A percentile compares a stretch with the other conserved stretches of the same genome.
phyloP scores from a whole-genome alignment of 1,140 invertebrate genomes.

The Nebria ingens region DNA sequence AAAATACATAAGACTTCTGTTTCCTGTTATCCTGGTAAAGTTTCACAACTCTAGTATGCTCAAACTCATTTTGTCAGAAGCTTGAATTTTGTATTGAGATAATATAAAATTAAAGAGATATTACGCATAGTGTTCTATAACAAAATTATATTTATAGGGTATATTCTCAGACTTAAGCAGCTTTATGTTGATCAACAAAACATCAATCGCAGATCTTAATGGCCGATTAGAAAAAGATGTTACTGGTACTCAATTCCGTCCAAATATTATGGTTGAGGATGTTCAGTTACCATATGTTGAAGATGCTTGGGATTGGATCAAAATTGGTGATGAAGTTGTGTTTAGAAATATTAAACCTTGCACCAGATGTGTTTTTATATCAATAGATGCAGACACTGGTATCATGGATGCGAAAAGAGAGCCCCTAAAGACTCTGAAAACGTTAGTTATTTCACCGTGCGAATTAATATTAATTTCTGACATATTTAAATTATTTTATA shows the following conservation, averaged over 20 bases:
- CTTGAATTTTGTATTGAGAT: too few species aligned
- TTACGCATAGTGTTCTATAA: too few species aligned
- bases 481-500: constrained; percentile 18
- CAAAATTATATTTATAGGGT: constrained; percentile 39
- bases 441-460: constrained; percentile 24
- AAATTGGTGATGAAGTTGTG: constrained; percentile 47
- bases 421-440: constrained; percentile 44
- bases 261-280: constrained; percentile 57
- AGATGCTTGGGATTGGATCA: constrained; percentile 57
- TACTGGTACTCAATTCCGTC: constrained; percentile 47
- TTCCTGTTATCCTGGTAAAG: too few species aligned
- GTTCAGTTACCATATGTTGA: constrained; percentile 44
- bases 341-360: constrained; percentile 55
- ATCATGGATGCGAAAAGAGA: constrained; percentile 39
- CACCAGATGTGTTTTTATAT: constrained; percentile 48
- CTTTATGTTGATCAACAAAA: constrained; percentile 49
- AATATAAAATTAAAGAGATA: too few species aligned
- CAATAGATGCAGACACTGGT: constrained; percentile 44
- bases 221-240: constrained; percentile 40
- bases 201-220: constrained; percentile 53
- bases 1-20: too few species aligned
- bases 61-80: too few species aligned
- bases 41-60: too few species aligned
- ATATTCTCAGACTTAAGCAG: constrained; percentile 46
- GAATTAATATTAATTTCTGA: not conserved